Evolutionary conservation across 1,140 invertebrate genomes (phyloP).

Genomic region (Aphaenogaster floridana): DNA sequence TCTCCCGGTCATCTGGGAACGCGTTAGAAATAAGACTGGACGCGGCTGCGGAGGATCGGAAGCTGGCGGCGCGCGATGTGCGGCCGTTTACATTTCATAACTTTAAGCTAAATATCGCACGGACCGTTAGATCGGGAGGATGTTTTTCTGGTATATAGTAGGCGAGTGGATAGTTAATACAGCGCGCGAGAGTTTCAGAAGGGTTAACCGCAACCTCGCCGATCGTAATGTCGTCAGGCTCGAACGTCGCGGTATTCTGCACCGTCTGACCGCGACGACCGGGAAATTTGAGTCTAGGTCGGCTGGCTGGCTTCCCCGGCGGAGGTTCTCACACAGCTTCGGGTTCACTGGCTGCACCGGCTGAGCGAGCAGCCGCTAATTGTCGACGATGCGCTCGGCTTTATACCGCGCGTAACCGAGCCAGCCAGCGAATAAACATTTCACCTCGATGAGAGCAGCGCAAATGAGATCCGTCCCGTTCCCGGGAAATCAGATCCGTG

Average conservation of each 20-base stretch:
- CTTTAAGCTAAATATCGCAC: slow-evolving; percentile 34
- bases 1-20: not conserved
- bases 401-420: slow-evolving; percentile 39
- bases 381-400: slow-evolving; percentile 48
- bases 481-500: slow-evolving; percentile 44
- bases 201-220: slow-evolving; percentile 30
- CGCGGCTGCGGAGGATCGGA: not conserved
- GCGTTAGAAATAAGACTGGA: not conserved
- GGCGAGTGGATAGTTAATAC: not conserved
- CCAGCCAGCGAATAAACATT: slow-evolving; percentile 53
- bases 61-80: not conserved
- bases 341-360: slow-evolving; percentile 60
- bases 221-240: slow-evolving; percentile 41
- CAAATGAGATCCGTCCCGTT: slow-evolving; percentile 52
- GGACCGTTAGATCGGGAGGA: slow-evolving; percentile 15
- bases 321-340: slow-evolving; percentile 48
- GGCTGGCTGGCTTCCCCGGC: slow-evolving; percentile 1
- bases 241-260: slow-evolving; percentile 24
- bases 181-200: slow-evolving; percentile 10
- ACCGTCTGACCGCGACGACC: slow-evolving; percentile 31
- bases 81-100: slow-evolving; percentile 41
- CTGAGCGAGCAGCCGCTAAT: slow-evolving; percentile 61
- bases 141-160: not conserved
- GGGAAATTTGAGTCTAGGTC: slow-evolving; percentile 59
- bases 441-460: slow-evolving; percentile 38